These are phyloP conservation scores for Eristalis intricaria DNA, from an alignment of 2,888 invertebrate species.

Conservation along the genomic window DNA sequence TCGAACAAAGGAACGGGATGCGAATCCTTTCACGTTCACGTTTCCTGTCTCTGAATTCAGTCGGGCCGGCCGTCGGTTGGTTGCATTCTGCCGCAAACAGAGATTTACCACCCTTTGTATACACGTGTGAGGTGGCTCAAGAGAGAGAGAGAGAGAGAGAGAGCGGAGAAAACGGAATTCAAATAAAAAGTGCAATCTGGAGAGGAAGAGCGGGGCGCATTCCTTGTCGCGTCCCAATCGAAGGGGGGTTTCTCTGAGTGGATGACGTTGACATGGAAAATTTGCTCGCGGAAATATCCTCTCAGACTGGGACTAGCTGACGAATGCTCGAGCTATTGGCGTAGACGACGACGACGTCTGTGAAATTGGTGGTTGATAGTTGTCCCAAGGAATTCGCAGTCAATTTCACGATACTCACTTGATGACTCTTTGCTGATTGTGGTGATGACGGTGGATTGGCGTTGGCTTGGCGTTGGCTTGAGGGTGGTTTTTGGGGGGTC, in stretches of 20 bases:
- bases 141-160: too few relatives aligned
- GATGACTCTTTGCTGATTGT: conserved; percentile 1
- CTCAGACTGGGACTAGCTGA: not conserved
- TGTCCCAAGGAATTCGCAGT: conserved; percentile 43
- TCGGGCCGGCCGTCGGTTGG: not conserved
- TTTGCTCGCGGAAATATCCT: not conserved
- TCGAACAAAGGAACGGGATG: conserved; percentile 7
- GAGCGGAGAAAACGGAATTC: not conserved
- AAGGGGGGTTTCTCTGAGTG: not conserved
- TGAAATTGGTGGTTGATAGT: conserved; percentile 32
- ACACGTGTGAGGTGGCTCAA: not conserved
- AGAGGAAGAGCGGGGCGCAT: conserved; percentile 8
- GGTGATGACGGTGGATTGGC: not conserved
- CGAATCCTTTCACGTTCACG: not conserved
- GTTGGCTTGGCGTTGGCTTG: not conserved
- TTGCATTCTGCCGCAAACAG: not conserved
- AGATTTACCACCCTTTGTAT: not conserved
- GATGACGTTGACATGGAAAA: not conserved
- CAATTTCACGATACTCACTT: conserved; percentile 37
- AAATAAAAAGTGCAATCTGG: conserved; percentile 28
- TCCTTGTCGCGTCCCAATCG: conserved; percentile 2
- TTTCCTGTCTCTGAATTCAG: not conserved
- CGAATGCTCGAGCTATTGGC: conserved; percentile 35
- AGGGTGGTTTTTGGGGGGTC: not conserved
- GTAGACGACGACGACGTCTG: conserved; percentile 37